Conservation (phyloP, 2,888 invertebrate genomes). For the Drosophila sordidula region DNA sequence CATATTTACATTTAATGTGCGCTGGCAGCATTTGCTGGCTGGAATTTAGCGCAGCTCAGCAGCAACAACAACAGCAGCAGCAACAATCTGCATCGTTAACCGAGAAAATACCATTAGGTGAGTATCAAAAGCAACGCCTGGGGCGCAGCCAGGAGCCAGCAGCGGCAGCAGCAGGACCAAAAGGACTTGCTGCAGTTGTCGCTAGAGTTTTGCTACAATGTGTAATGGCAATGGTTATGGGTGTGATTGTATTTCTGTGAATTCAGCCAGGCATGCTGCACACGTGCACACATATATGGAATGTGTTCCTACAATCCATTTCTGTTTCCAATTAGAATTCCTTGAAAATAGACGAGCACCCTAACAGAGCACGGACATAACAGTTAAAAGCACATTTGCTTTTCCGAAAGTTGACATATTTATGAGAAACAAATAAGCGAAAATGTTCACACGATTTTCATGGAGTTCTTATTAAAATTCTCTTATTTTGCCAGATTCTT, state of each 20-base stretch:
- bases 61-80: conserved; percentile 31
- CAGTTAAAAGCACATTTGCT: not conserved
- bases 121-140: conserved; percentile 69
- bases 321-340: conserved; percentile 19
- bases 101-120: conserved; percentile 85
- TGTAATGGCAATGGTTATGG: conserved; percentile 55
- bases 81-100: conserved; percentile 81
- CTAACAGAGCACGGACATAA: not conserved
- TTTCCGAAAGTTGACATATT: not conserved
- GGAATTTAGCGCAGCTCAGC: conserved; percentile 76
- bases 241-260: conserved; percentile 29
- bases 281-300: conserved; percentile 7
- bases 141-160: conserved; percentile 18
- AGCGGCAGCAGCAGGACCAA: conserved; percentile 15
- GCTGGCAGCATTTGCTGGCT: conserved; percentile 78
- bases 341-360: not conserved
- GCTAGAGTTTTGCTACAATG: conserved; percentile 62
- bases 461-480: not conserved
- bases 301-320: conserved; percentile 34
- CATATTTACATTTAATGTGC: conserved; percentile 83
- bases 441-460: not conserved
- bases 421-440: not conserved
- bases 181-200: conserved; percentile 59
- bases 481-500: not conserved
- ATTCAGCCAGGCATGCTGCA: conserved; percentile 27